A percentile compares a stretch with the other conserved stretches of the same genome.
Conservation (phyloP, 2,888 invertebrate genomes). For the Pheosia tremula region DNA sequence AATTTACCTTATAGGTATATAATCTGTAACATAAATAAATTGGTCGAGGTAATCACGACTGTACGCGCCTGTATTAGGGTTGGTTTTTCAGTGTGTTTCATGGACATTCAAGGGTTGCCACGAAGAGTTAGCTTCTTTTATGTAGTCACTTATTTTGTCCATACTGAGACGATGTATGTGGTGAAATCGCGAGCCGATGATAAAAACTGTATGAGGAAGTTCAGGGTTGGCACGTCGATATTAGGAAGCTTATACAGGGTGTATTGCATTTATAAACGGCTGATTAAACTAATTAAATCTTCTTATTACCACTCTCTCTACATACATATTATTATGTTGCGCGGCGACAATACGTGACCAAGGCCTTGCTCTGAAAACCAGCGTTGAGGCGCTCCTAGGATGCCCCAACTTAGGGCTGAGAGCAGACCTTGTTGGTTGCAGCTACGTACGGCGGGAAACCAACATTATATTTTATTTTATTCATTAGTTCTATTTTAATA, state of each 20-base stretch:
- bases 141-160: conserved; percentile 79
- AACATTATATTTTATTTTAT: no score
- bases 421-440: no score
- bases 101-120: conserved; percentile 56
- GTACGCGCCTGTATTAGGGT: conserved; percentile 23
- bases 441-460: no score
- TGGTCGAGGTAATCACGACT: conserved; percentile 20
- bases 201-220: conserved; percentile 57
- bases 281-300: no score
- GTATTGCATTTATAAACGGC: no score
- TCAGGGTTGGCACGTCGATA: conserved; percentile 48
- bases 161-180: conserved; percentile 77
- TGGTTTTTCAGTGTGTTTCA: conserved; percentile 28
- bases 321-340: no score
- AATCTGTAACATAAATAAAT: conserved; percentile 12
- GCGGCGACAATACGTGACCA: no score
- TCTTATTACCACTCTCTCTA: no score
- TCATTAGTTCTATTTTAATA: no score
- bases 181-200: conserved; percentile 62
- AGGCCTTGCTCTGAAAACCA: no score
- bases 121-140: conserved; percentile 65
- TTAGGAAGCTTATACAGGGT: background rate
- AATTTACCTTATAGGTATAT: conserved; percentile 10
- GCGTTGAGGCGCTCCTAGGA: no score
- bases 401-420: no score